These are phyloP conservation scores for Zaprionus obscuricornis DNA, from an alignment of 2,888 invertebrate genomes.

Conservation along the genomic window DNA sequence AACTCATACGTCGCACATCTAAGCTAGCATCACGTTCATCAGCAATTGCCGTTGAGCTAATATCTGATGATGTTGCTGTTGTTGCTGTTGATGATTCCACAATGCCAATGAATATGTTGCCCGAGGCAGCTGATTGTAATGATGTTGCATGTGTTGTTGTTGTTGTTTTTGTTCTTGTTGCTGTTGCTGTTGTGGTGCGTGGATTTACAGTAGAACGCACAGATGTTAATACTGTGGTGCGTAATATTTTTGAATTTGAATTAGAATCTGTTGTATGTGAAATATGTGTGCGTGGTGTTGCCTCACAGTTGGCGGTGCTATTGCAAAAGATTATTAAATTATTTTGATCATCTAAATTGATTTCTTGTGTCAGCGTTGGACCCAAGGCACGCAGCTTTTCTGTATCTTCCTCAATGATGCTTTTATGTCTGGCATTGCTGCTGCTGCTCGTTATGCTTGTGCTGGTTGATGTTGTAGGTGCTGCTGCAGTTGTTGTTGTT, in stretches of 20 bases:
- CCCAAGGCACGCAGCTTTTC: slow-evolving; percentile 73
- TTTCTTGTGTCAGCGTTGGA: slow-evolving; percentile 72
- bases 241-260: slow-evolving; percentile 84
- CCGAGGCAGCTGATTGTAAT: no score
- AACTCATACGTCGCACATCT: slow-evolving; percentile 86
- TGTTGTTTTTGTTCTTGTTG: not conserved
- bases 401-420: slow-evolving; percentile 73
- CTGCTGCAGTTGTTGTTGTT: slow-evolving; percentile 24
- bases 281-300: slow-evolving; percentile 48
- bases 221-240: slow-evolving; percentile 84
- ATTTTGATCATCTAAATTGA: slow-evolving; percentile 79
- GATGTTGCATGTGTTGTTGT: no score
- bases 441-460: slow-evolving; percentile 12
- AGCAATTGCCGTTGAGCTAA: slow-evolving; percentile 69
- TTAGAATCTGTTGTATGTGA: slow-evolving; percentile 82
- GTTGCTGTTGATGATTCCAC: slow-evolving; percentile 48
- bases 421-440: slow-evolving; percentile 36
- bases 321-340: slow-evolving; percentile 82
- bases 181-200: slow-evolving; percentile 40
- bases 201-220: slow-evolving; percentile 81
- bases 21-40: slow-evolving; percentile 85
- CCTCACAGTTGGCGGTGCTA: slow-evolving; percentile 80
- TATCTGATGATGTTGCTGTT: slow-evolving; percentile 35
- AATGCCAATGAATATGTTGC: slow-evolving; percentile 45
- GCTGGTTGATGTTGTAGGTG: slow-evolving; percentile 12